These are phyloP conservation scores for Scophthalmus maximus DNA, from an alignment of 2,113 vertebrate genomes.

Conservation along the genomic window DNA sequence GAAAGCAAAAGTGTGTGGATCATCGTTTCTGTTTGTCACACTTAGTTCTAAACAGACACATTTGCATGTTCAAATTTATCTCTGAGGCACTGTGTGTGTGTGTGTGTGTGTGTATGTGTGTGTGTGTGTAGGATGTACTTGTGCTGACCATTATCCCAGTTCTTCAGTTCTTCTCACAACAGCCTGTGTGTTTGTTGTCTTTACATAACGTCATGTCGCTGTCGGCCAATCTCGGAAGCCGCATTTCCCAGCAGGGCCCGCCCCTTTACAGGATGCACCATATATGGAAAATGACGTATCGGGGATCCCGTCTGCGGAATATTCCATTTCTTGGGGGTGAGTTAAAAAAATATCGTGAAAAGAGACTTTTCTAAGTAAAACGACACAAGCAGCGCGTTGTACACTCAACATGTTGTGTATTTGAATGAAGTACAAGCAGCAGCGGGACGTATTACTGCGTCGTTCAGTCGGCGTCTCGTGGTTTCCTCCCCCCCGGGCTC, in stretches of 20 bases:
- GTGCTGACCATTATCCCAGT: constrained; percentile 49
- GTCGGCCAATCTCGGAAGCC: constrained; percentile 55
- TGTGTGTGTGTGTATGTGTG: no score
- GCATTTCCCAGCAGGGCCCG: constrained; percentile 79
- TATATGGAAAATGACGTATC: constrained; percentile 84
- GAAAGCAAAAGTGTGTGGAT: background rate
- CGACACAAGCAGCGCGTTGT: accelerated
- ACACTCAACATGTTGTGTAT: accelerated
- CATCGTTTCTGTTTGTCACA: background rate
- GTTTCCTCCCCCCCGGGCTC: constrained; percentile 3
- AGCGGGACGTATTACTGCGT: accelerated
- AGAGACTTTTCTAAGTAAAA: background rate
- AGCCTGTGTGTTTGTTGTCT: constrained; percentile 71
- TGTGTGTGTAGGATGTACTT: constrained; percentile 30
- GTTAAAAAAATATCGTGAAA: background rate
- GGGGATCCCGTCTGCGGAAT: constrained; percentile 83
- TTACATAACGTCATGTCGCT: constrained; percentile 72
- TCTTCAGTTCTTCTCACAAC: constrained; percentile 63
- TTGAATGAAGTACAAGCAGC: accelerated
- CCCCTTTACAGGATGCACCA: constrained; percentile 85
- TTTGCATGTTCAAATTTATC: constrained; percentile 22
- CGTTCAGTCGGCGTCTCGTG: constrained; percentile 37
- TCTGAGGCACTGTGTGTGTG: constrained; percentile 30
- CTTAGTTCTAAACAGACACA: background rate
- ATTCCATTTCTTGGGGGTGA: constrained; percentile 66